These are phyloP conservation scores for Kryptopterus vitreolus DNA, from an alignment of 2,797 vertebrate species.

Conservation along the genomic window DNA sequence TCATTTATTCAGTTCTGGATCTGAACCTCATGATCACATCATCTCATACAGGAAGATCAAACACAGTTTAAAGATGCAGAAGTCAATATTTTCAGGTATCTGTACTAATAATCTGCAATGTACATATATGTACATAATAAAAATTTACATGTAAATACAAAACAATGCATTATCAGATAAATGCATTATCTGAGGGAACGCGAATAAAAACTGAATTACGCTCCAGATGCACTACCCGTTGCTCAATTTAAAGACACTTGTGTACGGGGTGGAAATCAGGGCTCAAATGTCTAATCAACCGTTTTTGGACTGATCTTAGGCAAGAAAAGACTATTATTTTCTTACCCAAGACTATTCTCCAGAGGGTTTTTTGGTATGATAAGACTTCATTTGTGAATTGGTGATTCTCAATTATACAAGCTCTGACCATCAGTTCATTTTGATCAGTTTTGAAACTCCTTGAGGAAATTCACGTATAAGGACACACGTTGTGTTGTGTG, in stretches of 20 bases:
- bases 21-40: background rate
- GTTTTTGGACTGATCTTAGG: too few relatives aligned
- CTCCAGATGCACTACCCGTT: too few relatives aligned
- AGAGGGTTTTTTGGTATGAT: too few relatives aligned
- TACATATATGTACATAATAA: background rate
- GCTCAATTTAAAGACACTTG: background rate
- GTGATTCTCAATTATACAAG: background rate
- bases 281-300: too few relatives aligned
- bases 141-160: background rate
- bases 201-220: too few relatives aligned
- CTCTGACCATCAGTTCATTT: background rate
- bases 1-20: too few relatives aligned
- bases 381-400: too few relatives aligned
- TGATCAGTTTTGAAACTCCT: background rate
- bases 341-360: too few relatives aligned
- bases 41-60: background rate
- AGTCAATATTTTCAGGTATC: background rate
- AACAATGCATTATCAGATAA: too few relatives aligned
- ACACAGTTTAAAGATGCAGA: background rate
- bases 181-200: background rate
- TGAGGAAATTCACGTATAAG: background rate
- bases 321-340: too few relatives aligned
- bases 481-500: background rate
- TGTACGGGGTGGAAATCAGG: too few relatives aligned
- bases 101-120: background rate